Conservation (phyloP, 2,797 vertebrate species). For the Mallotus villosus region DNA sequence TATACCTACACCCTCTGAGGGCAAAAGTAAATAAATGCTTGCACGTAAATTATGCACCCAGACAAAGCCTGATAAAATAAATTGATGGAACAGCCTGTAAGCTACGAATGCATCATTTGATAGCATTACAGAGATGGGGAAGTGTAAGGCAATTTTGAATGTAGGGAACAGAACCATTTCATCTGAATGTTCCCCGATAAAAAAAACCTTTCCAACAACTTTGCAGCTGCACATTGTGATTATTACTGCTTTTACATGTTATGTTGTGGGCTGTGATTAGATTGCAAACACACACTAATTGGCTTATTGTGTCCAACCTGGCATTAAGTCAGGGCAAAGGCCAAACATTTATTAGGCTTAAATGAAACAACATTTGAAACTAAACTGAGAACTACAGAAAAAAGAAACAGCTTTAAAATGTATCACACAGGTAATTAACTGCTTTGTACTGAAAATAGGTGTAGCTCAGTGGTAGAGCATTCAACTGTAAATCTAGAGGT, state of each 20-base stretch:
- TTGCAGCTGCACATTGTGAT: neutral
- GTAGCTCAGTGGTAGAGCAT: too few species aligned
- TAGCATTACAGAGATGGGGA: slow-evolving; percentile 10
- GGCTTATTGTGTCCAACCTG: neutral
- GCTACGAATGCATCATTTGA: slow-evolving; percentile 1
- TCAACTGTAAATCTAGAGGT: too few species aligned
- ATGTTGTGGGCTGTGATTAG: neutral
- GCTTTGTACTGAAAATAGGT: too few species aligned
- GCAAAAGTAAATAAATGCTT: slow-evolving; percentile 5
- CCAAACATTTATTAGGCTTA: neutral
- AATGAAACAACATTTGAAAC: neutral
- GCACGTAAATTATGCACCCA: slow-evolving; percentile 16
- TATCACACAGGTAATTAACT: too few species aligned
- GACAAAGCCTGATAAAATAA: slow-evolving; percentile 32
- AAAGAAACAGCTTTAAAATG: neutral
- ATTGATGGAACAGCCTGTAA: slow-evolving; percentile 28
- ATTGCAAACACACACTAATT: neutral
- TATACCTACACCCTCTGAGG: slow-evolving; percentile 24
- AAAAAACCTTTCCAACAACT: neutral
- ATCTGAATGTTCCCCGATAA: neutral
- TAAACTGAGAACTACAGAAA: neutral
- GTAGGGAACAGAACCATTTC: neutral
- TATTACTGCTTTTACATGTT: neutral
- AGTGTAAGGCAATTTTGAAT: neutral
- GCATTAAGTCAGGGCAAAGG: neutral